Evolutionary conservation across 1,140 invertebrate species (phyloP).

Genomic region (Aphidius gifuensis): DNA sequence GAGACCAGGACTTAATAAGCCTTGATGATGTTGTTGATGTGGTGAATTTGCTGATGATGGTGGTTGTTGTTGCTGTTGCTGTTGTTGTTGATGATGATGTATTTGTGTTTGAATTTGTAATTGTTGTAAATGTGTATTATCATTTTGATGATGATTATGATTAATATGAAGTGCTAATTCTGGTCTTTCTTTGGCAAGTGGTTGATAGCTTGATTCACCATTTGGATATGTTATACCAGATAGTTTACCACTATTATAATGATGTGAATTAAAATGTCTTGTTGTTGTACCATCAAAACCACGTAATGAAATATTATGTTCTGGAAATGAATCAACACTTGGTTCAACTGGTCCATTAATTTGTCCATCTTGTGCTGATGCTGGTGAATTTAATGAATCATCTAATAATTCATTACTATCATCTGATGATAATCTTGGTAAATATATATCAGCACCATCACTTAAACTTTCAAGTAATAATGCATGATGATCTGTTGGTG

Average conservation of each 20-base stretch:
- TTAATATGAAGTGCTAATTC: slow-evolving; percentile 53
- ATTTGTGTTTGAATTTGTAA: slow-evolving; percentile 67
- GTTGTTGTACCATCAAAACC: slow-evolving; percentile 45
- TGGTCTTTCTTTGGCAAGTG: slow-evolving; percentile 51
- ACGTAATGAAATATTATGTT: slow-evolving; percentile 58
- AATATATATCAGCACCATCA: slow-evolving; percentile 73
- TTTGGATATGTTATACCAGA: slow-evolving; percentile 38
- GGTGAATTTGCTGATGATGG: slow-evolving; percentile 31
- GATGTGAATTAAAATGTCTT: slow-evolving; percentile 49
- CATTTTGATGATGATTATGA: slow-evolving; percentile 49
- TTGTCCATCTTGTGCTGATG: slow-evolving; percentile 58
- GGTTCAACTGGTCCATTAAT: slow-evolving; percentile 66
- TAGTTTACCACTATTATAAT: slow-evolving; percentile 42
- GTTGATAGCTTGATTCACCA: slow-evolving; percentile 45
- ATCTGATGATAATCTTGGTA: slow-evolving; percentile 64
- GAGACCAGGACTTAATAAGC: slow-evolving; percentile 65
- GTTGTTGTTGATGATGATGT: slow-evolving; percentile 55
- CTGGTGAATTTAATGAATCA: slow-evolving; percentile 53
- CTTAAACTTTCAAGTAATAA: slow-evolving; percentile 64
- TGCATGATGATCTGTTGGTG: slow-evolving; percentile 68
- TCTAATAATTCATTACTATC: slow-evolving; percentile 62
- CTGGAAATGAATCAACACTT: slow-evolving; percentile 67
- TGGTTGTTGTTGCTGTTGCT: slow-evolving; percentile 53
- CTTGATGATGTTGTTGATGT: slow-evolving; percentile 58
- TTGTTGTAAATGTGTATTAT: slow-evolving; percentile 54